Percentiles rank a stretch among this genome's conserved stretches.
Evolutionary conservation across 2,797 vertebrate genomes (phyloP).

Genomic region (Anniella stebbinsi): DNA sequence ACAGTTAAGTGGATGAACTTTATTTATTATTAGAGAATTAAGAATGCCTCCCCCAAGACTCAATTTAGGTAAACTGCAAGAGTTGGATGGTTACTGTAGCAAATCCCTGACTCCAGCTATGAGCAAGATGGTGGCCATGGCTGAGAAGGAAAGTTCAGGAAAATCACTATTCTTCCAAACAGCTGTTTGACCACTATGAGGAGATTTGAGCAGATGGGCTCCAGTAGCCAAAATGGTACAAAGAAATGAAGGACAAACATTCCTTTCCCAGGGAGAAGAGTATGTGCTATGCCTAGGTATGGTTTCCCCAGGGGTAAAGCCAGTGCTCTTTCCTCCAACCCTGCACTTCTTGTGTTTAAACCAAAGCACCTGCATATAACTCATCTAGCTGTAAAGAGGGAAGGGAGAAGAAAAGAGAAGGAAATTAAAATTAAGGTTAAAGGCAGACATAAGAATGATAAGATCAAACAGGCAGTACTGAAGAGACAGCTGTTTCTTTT

Average conservation of each 20-base stretch:
- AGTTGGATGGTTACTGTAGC: no score
- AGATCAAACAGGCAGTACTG: not conserved
- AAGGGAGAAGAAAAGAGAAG: not conserved
- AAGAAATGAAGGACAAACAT: not conserved
- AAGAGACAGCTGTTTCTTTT: conserved; percentile 4
- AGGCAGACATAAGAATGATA: not conserved
- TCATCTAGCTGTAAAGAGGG: not conserved
- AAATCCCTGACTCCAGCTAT: no score
- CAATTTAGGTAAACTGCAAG: no score
- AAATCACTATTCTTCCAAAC: not conserved
- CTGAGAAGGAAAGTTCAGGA: no score
- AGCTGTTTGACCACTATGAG: not conserved
- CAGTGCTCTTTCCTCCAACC: not conserved
- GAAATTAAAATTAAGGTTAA: conserved; percentile 7
- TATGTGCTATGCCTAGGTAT: not conserved
- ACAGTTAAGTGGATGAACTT: no score
- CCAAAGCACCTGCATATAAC: not conserved
- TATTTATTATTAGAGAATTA: no score
- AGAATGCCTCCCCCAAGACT: no score
- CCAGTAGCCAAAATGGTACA: not conserved
- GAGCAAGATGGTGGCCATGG: not conserved
- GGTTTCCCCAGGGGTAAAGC: not conserved
- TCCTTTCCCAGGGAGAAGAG: not conserved
- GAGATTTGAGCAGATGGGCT: not conserved
- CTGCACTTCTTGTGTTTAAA: not conserved